phyloP scores from a whole-genome alignment of 2,797 vertebrate genomes.

The Glyptemys insculpta region DNA sequence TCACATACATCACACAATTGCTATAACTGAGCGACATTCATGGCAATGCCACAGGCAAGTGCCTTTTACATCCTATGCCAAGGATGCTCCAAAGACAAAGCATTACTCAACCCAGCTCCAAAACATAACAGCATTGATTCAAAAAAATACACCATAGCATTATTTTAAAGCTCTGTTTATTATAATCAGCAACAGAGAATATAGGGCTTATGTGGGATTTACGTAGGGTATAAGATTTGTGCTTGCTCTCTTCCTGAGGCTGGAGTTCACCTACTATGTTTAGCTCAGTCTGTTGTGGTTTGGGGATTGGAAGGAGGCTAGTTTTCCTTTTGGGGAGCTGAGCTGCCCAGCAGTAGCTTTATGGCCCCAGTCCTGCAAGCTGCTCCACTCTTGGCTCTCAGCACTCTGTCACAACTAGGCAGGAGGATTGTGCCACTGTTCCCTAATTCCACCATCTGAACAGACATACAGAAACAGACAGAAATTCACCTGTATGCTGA shows the following conservation, averaged over 20 bases:
- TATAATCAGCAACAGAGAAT: conserved; percentile 11
- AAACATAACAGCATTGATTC: conserved; percentile 29
- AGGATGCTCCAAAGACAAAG: background rate
- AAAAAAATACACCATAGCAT: conserved; percentile 60
- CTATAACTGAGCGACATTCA: background rate
- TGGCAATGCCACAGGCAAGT: background rate
- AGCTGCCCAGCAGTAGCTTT: conserved; percentile 23
- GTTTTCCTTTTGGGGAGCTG: conserved; percentile 9
- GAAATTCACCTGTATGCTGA: background rate
- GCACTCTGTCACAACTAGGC: background rate
- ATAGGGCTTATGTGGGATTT: background rate
- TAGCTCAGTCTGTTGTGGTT: conserved; percentile 28
- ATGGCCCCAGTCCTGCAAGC: background rate
- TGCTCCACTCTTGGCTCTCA: background rate
- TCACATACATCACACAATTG: background rate
- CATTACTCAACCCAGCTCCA: background rate
- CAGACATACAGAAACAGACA: background rate
- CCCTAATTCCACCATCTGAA: background rate
- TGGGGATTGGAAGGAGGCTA: background rate
- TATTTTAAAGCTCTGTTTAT: conserved; percentile 63
- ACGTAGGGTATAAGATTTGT: conserved; percentile 40
- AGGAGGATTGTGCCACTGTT: background rate
- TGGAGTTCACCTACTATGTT: conserved; percentile 17
- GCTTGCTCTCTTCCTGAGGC: conserved; percentile 2
- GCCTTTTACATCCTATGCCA: conserved; percentile 28